A percentile compares a stretch with the other conserved stretches of the same genome.
Evolutionary conservation across 2,113 vertebrate species (phyloP).

Genomic region (Noctilio leporinus): DNA sequence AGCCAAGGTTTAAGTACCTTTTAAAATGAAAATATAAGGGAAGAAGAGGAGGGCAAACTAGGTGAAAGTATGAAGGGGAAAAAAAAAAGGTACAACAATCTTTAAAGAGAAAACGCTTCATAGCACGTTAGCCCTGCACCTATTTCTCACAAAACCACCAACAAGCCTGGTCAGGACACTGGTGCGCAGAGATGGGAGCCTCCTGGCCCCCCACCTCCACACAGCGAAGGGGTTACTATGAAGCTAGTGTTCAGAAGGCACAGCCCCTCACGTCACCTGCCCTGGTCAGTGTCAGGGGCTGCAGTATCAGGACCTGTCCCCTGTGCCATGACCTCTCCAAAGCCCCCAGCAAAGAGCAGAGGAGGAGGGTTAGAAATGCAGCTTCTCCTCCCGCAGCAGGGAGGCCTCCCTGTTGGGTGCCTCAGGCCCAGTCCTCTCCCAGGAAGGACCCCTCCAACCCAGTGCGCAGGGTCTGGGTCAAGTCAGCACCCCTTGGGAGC

Average conservation of each 20-base stretch:
- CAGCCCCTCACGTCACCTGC: not conserved
- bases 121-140: not conserved
- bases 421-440: not conserved
- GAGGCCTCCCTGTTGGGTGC: not conserved
- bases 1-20: not conserved
- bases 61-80: no score
- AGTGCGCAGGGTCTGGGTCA: not conserved
- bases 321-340: not conserved
- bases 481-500: not conserved
- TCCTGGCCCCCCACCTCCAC: not conserved
- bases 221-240: not conserved
- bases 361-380: not conserved
- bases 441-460: not conserved
- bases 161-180: no score
- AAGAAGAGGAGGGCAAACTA: no score
- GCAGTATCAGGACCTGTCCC: not conserved
- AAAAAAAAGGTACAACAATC: no score
- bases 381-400: not conserved
- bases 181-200: not conserved
- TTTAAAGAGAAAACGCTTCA: not conserved
- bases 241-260: rapidly evolving
- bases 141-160: not conserved
- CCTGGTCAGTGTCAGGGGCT: not conserved
- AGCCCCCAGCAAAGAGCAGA: not conserved
- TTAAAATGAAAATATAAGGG: not conserved